phyloP scores from a whole-genome alignment of 2,888 invertebrate genomes.

The Blastobasis lacticolella region DNA sequence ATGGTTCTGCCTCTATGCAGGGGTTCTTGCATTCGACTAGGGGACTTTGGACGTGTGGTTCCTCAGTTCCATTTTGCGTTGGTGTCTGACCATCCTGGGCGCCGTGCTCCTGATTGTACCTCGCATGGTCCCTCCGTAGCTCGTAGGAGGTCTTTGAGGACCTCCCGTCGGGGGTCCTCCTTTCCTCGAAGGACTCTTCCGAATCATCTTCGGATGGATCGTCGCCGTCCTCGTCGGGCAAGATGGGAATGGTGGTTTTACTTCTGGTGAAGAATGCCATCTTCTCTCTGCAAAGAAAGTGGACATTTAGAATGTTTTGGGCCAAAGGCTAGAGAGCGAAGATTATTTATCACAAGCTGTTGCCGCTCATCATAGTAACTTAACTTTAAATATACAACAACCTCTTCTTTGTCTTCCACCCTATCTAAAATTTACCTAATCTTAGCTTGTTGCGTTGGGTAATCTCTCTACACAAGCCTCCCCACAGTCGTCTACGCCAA shows the following conservation, averaged over 20 bases:
- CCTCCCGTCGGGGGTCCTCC: slow-evolving; percentile 61
- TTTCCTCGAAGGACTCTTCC: slow-evolving; percentile 59
- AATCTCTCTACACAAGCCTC: no score
- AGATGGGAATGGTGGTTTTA: slow-evolving; percentile 82
- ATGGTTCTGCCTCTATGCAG: slow-evolving; percentile 34
- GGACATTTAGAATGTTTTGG: neutral
- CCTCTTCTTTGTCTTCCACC: no score
- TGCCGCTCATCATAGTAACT: no score
- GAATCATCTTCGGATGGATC: slow-evolving; percentile 65
- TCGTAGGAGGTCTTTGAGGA: slow-evolving; percentile 66
- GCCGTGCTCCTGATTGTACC: slow-evolving; percentile 18
- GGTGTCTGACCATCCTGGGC: slow-evolving; percentile 8
- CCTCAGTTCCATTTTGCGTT: neutral
- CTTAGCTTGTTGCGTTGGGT: no score
- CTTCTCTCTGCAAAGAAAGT: slow-evolving; percentile 85
- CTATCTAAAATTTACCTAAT: no score
- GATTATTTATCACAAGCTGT: no score
- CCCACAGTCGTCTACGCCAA: no score
- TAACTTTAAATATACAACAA: no score
- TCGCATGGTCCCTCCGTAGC: slow-evolving; percentile 20
- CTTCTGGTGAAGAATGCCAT: slow-evolving; percentile 96
- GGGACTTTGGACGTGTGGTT: slow-evolving; percentile 3
- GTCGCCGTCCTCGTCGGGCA: slow-evolving; percentile 78
- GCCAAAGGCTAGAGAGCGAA: neutral
- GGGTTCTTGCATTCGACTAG: slow-evolving; percentile 58